A percentile compares a stretch with the other conserved stretches of the same genome.
Evolutionary conservation across 2,797 vertebrate species (phyloP).

Genomic region (Sebastes steindachneri): DNA sequence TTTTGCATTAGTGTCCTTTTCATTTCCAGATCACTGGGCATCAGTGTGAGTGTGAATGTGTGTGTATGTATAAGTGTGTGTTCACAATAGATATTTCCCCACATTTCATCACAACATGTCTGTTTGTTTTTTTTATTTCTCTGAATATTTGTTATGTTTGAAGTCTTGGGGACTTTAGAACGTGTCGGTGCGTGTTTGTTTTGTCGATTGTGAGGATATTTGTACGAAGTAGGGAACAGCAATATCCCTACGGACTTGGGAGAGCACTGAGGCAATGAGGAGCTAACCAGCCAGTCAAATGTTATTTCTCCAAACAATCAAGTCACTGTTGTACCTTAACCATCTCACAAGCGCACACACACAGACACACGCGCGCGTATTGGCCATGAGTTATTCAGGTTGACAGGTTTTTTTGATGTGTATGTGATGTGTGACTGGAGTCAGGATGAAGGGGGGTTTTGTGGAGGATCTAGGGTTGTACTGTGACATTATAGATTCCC

Average conservation of each 20-base stretch:
- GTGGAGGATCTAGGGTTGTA: neutral
- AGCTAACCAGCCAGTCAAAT: slow-evolving; percentile 50
- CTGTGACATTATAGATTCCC: neutral
- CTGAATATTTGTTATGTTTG: slow-evolving; percentile 39
- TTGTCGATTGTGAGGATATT: slow-evolving; percentile 48
- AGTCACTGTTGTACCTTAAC: slow-evolving; percentile 70
- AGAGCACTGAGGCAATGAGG: slow-evolving; percentile 62
- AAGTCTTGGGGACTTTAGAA: slow-evolving; percentile 47
- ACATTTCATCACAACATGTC: slow-evolving; percentile 39
- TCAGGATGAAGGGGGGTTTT: neutral
- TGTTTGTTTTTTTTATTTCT: slow-evolving; percentile 24
- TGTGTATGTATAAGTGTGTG: neutral
- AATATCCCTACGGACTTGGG: slow-evolving; percentile 37
- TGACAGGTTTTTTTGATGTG: slow-evolving; percentile 1
- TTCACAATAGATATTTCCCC: slow-evolving; percentile 51
- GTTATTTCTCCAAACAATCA: slow-evolving; percentile 62
- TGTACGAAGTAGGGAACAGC: slow-evolving; percentile 41
- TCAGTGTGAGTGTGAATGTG: slow-evolving; percentile 37
- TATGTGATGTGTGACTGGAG: slow-evolving; percentile 24
- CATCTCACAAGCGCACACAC: slow-evolving; percentile 31
- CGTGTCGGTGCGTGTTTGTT: slow-evolving; percentile 46
- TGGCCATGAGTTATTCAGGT: slow-evolving; percentile 29
- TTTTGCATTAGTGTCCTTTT: slow-evolving; percentile 72
- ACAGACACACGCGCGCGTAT: neutral
- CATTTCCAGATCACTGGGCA: slow-evolving; percentile 75